Evolutionary conservation across 2,888 invertebrate genomes (phyloP), one percentile per base, ranked within the genome.

Genomic region (Daptonema setosum): DNA sequence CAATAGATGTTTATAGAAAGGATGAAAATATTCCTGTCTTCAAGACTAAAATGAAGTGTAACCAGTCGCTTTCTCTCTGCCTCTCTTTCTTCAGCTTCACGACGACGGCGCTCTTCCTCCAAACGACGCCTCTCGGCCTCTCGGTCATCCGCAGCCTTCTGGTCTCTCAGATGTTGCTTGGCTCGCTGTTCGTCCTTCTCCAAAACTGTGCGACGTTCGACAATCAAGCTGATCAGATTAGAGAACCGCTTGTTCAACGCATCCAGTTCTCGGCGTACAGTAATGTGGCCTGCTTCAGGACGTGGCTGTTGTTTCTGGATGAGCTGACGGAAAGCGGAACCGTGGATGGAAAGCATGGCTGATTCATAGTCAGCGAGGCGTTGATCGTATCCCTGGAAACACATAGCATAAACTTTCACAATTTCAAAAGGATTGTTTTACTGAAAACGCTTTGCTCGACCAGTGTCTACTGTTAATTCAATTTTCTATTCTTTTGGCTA

Each of bases 301-400:
- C 28, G 17, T 20, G 29, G 28, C 52, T 25, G 29, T 28, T 14
- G 14, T 1, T 17, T 2, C 1, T 28, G 28, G 20, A 28, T 28
- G 17, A 14, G 20, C 28, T 2, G 14, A 5, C 25, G 29, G 50
- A 50, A 25, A 2, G 24, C 11, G 24, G 50, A 26, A 17, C 50
- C 50, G 50, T 52, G 52, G 2, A 52, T 20, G 28, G 28, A 79
- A 22, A 1, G 28, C 61, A 86, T 77, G 74, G 80, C 79, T 66
- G 84, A 84, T 61, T 81, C 78, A 77, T 83, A 87, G 61, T 81
- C 80, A 74, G 83, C 81, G 71, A 85, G 80, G 69, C 83, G 79
- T 71, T 82, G 80, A 71, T 83, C 81, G 78, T 84, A 83, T 71
- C 83, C 84, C 85, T 86, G 80, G 24, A 48, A 56, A 30, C n/a